Evolutionary conservation across 2,113 vertebrate genomes (phyloP), one percentile per base, ranked within the genome.

Genomic region (Cryptomyrus ogoouensis): DNA sequence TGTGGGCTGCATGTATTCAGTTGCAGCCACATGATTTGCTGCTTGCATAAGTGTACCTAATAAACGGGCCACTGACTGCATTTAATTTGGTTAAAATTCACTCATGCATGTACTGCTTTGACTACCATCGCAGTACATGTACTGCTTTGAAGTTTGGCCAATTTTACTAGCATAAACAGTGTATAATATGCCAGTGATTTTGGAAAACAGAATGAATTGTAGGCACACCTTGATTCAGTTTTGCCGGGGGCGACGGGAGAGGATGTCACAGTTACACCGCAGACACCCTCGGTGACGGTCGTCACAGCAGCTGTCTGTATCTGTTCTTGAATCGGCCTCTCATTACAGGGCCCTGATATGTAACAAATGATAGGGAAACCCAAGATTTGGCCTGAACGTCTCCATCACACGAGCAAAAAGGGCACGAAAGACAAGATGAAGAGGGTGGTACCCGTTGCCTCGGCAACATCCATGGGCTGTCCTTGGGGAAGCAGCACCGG

Each of bases 401-500:
- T 42, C 80, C 46, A 35, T 87, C 15, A 87, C 12, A 17, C 5
- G 7, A 7, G 47, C 42, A 89, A 31, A 56, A 53, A 24, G 87
- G 31, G 24, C 62, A 77, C 15, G 0, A 74, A 19, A 47, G n/a
- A n/a, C 27, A 42, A 56, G 24, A 53, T 39, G 17, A 35, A 52
- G 89, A 5, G 12, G 17, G 58, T 31, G 31, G 95, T 88, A 97
- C 96, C 94, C 88, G 80, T 94, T 0, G 90, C 88, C 87, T 92
- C 90, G 31, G 91, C 90, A 52, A 95, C 90, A 92, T 96, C 95
- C 87, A 95, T 47, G 88, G 95, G 92, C 0, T 95, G 95, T 42
- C 94, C 95, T 83, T 95, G 96, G 92, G 96, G 96, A 92, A 97
- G 93, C 90, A 96, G 94, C 90, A 97, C 93, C 90, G 96, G 96